Conservation (phyloP, 37 sponge, comb jelly and placozoan species). For the Aphrocallistes beatrix region DNA sequence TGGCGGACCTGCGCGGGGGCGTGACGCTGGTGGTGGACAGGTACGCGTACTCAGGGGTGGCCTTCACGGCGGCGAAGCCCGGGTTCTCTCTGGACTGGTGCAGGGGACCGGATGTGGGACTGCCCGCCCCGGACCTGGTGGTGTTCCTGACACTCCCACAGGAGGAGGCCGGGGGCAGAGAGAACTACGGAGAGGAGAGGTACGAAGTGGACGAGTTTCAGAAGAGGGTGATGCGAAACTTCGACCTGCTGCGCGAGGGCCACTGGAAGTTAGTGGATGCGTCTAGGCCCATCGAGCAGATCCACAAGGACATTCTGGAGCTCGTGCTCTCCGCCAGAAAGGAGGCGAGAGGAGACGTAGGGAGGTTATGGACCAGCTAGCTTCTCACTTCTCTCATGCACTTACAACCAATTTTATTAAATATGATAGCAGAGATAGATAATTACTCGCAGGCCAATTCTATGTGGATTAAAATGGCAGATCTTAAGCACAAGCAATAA, state of each 20-base stretch:
- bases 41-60: slow-evolving; percentile 84
- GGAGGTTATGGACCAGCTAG: background rate
- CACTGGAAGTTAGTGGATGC: slow-evolving; percentile 57
- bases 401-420: no score
- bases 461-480: no score
- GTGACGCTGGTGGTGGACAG: slow-evolving; percentile 76
- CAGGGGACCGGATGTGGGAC: slow-evolving; percentile 55
- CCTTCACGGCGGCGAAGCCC: slow-evolving; percentile 78
- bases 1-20: slow-evolving; percentile 28
- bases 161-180: slow-evolving; percentile 38
- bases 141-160: slow-evolving; percentile 48
- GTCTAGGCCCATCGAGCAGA: slow-evolving; percentile 27
- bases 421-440: no score
- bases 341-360: background rate
- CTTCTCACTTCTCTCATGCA: background rate
- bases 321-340: slow-evolving; percentile 18
- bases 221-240: slow-evolving; percentile 29
- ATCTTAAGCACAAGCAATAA: no score
- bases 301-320: slow-evolving; percentile 37
- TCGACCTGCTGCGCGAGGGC: slow-evolving; percentile 26
- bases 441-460: no score
- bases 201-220: slow-evolving; percentile 65
- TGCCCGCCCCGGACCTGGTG: slow-evolving; percentile 65
- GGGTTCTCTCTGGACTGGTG: slow-evolving; percentile 67
- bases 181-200: slow-evolving; percentile 59